Conservation (phyloP, 2,888 invertebrate species). For the Lysandra coridon region DNA sequence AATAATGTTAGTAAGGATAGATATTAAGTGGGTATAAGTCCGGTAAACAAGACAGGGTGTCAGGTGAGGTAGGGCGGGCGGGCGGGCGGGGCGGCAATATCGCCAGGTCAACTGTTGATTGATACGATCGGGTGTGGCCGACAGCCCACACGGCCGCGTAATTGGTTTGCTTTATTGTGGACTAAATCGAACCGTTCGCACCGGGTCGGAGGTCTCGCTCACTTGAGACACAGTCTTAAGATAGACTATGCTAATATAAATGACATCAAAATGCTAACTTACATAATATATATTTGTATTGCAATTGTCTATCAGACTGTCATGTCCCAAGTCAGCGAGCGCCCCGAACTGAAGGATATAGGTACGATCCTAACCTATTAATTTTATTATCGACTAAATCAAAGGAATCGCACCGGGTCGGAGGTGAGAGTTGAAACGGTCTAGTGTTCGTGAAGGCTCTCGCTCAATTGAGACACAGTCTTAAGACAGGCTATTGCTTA, state of each 20-base stretch:
- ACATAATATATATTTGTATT: no score
- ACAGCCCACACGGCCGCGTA: conserved; percentile 12
- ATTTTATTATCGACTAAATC: not conserved
- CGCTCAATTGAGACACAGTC: not conserved
- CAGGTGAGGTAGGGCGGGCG: not conserved
- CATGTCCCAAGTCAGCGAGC: no score
- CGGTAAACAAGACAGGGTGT: conserved; percentile 29
- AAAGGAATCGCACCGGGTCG: not conserved
- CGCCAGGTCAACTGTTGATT: conserved; percentile 22
- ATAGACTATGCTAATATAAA: not conserved
- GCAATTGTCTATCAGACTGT: no score
- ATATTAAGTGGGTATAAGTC: not conserved
- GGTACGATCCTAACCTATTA: no score
- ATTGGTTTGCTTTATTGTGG: conserved; percentile 22
- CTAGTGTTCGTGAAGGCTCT: not conserved
- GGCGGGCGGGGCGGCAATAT: not conserved
- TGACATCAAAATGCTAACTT: no score
- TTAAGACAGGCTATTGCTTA: not conserved
- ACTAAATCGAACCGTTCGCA: conserved; percentile 8
- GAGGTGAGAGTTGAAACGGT: no score
- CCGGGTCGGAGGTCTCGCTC: not conserved
- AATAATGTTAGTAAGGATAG: no score
- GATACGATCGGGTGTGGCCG: conserved; percentile 28
- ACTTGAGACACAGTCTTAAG: not conserved
- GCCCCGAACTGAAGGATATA: no score